Percentiles rank a stretch among this genome's conserved stretches.
Evolutionary conservation across 2,888 invertebrate genomes (phyloP).

Genomic region (Taenaris catops): DNA sequence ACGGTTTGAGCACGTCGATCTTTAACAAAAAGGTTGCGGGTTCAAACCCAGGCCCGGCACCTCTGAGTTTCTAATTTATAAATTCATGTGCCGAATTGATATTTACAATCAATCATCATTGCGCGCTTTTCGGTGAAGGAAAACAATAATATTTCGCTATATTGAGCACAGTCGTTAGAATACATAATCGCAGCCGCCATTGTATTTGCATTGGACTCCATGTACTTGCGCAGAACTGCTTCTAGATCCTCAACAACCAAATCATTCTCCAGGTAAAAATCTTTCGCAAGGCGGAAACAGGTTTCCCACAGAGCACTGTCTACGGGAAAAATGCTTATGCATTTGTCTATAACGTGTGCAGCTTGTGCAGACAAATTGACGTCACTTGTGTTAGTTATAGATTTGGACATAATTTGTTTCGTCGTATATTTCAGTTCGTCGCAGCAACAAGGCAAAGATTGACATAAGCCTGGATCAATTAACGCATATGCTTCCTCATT

Average conservation of each 20-base stretch:
- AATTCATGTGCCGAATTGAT: no score
- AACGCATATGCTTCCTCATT: slow-evolving; percentile 55
- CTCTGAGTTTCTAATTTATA: no score
- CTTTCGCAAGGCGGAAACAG: slow-evolving; percentile 57
- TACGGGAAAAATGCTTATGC: slow-evolving; percentile 58
- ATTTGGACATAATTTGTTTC: slow-evolving; percentile 25
- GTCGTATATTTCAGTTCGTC: slow-evolving; percentile 50
- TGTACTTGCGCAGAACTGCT: slow-evolving; percentile 73
- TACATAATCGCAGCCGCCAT: slow-evolving; percentile 72
- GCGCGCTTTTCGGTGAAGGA: no score
- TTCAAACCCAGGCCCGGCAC: no score
- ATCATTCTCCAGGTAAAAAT: slow-evolving; percentile 58
- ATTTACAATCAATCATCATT: no score
- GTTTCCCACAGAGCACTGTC: slow-evolving; percentile 58
- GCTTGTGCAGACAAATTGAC: slow-evolving; percentile 46
- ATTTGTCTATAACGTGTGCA: slow-evolving; percentile 57
- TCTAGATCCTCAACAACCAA: slow-evolving; percentile 72
- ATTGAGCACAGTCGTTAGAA: slow-evolving; percentile 64
- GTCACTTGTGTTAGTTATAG: slow-evolving; percentile 27
- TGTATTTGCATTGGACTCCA: slow-evolving; percentile 64
- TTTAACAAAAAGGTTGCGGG: no score
- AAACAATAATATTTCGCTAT: slow-evolving; percentile 65
- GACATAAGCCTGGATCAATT: slow-evolving; percentile 40
- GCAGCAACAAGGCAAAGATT: slow-evolving; percentile 55
- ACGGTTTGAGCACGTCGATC: no score